Evolutionary conservation across 2,797 vertebrate species (phyloP), one percentile per base, ranked within the genome.

Genomic region (Xenops minutus): DNA sequence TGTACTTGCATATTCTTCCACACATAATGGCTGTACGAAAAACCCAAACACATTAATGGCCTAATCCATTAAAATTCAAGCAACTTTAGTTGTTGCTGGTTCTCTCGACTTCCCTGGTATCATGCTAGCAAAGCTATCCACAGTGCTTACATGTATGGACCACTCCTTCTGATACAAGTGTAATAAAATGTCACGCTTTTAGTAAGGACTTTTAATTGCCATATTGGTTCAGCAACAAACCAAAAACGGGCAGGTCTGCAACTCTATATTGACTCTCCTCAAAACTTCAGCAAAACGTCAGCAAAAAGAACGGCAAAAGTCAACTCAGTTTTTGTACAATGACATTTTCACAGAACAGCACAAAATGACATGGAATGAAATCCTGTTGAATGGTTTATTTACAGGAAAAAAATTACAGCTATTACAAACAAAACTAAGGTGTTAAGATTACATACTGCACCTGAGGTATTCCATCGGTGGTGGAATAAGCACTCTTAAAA

Each of bases 41-140:
- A 75, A 74, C 3, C 2, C 1, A 0, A 81, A 9, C 0, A 2
- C 23, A 66, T 11, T 14, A 32, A 49, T 7, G 12, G 22, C 22
- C 36, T 66, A 87, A 59, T 14, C 18, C 71, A 59, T 10, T 26
- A 54, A 32, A 46, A 21, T 16, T 41, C 6, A 76, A 12, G 32
- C 10, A 79, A 43, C 11, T 62, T 88, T 3, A 61, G 3, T 6
- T 56, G 16, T 30, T 74, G n/a, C 32, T 64, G 14, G n/a, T 20
- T 85, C 51, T 81, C 46, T 44, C 48, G 10, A 81, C 20, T 56
- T 64, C 29, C 34, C 20, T 1, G 3, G 20, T 16, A 23, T 23
- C 21, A 32, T 1, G 4, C 12, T 10, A 75, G 54, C 17, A 68
- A 75, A 88, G 52, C 27, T 43, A 54, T 12, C 30, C 21, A n/a